Conservation (phyloP, 2,888 invertebrate genomes). For the Drosophila greeni region DNA sequence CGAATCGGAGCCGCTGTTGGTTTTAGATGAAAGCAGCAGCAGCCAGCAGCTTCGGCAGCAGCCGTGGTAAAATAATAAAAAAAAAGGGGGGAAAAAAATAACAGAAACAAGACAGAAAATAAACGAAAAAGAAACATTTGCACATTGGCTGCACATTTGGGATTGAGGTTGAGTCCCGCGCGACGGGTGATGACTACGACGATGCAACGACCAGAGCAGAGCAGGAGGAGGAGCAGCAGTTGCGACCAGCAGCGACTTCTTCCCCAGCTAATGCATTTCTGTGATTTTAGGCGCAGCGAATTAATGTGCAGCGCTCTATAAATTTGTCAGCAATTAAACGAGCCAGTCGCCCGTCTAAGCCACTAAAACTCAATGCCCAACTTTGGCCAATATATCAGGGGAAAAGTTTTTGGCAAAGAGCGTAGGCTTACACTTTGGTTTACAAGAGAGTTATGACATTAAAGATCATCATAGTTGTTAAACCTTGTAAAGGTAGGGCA, state of each 20-base stretch:
- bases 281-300: conserved; percentile 75
- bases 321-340: conserved; percentile 76
- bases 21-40: conserved; percentile 46
- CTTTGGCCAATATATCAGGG: conserved; percentile 10
- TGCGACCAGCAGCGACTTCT: conserved; percentile 12
- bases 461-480: not conserved
- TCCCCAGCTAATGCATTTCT: conserved; percentile 66
- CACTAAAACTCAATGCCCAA: conserved; percentile 20
- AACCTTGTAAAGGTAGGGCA: no score
- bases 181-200: conserved; percentile 45
- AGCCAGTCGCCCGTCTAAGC: conserved; percentile 34
- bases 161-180: conserved; percentile 50
- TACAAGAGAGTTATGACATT: not conserved
- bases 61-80: conserved; percentile 25
- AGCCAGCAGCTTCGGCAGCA: not conserved
- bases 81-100: not conserved
- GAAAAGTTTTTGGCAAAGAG: conserved; percentile 1
- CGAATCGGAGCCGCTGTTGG: conserved; percentile 42
- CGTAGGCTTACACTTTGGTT: not conserved
- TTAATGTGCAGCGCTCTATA: conserved; percentile 76
- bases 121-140: conserved; percentile 45
- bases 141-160: conserved; percentile 68
- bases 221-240: no score
- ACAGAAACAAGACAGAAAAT: conserved; percentile 5
- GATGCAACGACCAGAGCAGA: conserved; percentile 14